A percentile compares a stretch with the other conserved stretches of the same genome.
phyloP scores from a whole-genome alignment of 2,888 invertebrate species.

The Sinotaia quadrata region DNA sequence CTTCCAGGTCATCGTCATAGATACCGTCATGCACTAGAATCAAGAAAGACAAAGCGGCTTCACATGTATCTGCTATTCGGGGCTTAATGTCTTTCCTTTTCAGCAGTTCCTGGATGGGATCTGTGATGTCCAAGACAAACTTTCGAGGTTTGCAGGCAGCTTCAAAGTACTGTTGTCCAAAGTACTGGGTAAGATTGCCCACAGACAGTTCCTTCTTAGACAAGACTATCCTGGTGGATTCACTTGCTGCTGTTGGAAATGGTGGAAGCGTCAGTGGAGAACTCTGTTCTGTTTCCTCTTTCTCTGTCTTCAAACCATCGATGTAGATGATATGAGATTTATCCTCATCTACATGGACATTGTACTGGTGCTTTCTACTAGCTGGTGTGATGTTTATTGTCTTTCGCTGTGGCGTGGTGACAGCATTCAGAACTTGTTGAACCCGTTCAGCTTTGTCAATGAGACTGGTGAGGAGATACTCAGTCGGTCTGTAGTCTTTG shows the following conservation, averaged over 20 bases:
- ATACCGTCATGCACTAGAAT: slow-evolving; percentile 30
- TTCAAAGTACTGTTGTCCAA: slow-evolving; percentile 32
- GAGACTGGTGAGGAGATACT: slow-evolving; percentile 10
- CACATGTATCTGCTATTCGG: slow-evolving; percentile 8
- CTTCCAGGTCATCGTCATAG: slow-evolving; percentile 31
- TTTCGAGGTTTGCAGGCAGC: slow-evolving; percentile 36
- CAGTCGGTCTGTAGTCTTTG: neutral
- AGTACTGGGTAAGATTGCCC: slow-evolving; percentile 26
- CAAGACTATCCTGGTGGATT: slow-evolving; percentile 22
- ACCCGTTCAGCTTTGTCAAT: slow-evolving; percentile 26
- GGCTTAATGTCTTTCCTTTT: slow-evolving; percentile 10
- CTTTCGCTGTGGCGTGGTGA: neutral
- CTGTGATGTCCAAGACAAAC: slow-evolving; percentile 37
- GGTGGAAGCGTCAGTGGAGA: neutral
- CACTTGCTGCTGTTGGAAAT: neutral
- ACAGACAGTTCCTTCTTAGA: slow-evolving; percentile 23
- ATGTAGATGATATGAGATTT: slow-evolving; percentile 32
- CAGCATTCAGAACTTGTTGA: neutral
- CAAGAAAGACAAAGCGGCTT: slow-evolving; percentile 24
- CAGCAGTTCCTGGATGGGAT: slow-evolving; percentile 23
- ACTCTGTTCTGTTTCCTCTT: neutral
- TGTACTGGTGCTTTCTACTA: no score
- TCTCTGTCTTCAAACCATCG: neutral
- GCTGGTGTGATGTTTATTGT: no score
- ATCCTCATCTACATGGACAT: neutral